Conservation (phyloP, 2,113 vertebrate genomes). For the Triplophysa tibetana region DNA sequence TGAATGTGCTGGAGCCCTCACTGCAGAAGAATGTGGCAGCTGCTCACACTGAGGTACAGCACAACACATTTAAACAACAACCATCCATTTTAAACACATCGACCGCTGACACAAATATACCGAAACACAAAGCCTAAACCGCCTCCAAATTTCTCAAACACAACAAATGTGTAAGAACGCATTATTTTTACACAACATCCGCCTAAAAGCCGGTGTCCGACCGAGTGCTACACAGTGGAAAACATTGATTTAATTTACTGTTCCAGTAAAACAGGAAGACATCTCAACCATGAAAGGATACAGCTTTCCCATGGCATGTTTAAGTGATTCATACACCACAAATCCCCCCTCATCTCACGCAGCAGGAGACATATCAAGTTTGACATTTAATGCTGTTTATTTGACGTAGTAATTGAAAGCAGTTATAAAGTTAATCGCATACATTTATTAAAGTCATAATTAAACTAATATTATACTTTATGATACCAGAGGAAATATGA, state of each 20-base stretch:
- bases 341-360: conserved; percentile 12
- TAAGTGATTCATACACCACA: conserved; percentile 25
- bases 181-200: too few relatives aligned
- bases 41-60: conserved; percentile 46
- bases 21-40: conserved; percentile 53
- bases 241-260: conserved; percentile 16
- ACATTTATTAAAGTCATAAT: neutral
- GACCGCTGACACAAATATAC: neutral
- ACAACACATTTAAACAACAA: neutral
- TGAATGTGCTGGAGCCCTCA: conserved; percentile 37
- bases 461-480: neutral
- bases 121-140: too few relatives aligned
- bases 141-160: too few relatives aligned
- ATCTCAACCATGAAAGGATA: conserved; percentile 37
- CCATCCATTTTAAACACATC: neutral
- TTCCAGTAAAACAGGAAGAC: conserved; percentile 20
- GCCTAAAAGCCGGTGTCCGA: neutral
- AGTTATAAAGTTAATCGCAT: neutral
- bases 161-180: too few relatives aligned
- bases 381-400: conserved; percentile 8
- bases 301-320: conserved; percentile 7
- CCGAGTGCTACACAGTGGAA: conserved; percentile 32
- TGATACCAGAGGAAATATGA: conserved; percentile 74
- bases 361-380: conserved; percentile 13
- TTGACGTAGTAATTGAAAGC: neutral